A percentile compares a stretch with the other conserved stretches of the same genome.
phyloP scores from a whole-genome alignment of 1,140 invertebrate species.

The Eciton burchellii region DNA sequence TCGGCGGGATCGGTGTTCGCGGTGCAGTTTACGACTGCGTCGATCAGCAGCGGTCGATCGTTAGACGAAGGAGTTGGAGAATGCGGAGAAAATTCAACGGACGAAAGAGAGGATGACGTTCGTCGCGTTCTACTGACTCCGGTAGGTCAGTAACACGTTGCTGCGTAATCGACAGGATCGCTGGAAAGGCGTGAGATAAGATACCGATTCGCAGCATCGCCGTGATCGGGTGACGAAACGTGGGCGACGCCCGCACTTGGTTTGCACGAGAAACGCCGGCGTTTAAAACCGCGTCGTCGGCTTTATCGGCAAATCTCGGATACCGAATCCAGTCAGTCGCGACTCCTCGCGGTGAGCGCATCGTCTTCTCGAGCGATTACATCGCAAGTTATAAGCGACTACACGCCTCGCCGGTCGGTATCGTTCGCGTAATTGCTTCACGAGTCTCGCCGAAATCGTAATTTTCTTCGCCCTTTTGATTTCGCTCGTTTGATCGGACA shows the following conservation, averaged over 20 bases:
- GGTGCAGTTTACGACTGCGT: neutral
- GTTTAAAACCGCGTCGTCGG: slow-evolving; percentile 56
- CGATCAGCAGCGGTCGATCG: neutral
- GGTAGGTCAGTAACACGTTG: slow-evolving; percentile 67
- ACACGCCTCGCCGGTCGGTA: neutral
- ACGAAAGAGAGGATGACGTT: neutral
- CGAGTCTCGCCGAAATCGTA: neutral
- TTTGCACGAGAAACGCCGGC: slow-evolving; percentile 60
- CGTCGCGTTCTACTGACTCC: slow-evolving; percentile 1
- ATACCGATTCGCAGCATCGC: slow-evolving; percentile 57
- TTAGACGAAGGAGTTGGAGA: neutral
- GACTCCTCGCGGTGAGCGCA: slow-evolving; percentile 48
- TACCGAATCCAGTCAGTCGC: slow-evolving; percentile 62
- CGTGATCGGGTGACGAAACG: slow-evolving; percentile 57
- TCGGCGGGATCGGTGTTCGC: slow-evolving; percentile 5
- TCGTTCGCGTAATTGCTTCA: neutral
- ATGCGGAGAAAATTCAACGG: neutral
- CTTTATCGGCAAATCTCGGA: slow-evolving; percentile 68
- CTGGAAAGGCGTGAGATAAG: slow-evolving; percentile 63
- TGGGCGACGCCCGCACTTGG: neutral
- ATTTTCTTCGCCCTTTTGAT: no score
- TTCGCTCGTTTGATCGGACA: neutral
- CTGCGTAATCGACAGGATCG: slow-evolving; percentile 48
- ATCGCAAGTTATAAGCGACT: no score
- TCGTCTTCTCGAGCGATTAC: slow-evolving; percentile 32